Evolutionary conservation across 2,888 invertebrate genomes (phyloP).

Genomic region (Tachina lurida): DNA sequence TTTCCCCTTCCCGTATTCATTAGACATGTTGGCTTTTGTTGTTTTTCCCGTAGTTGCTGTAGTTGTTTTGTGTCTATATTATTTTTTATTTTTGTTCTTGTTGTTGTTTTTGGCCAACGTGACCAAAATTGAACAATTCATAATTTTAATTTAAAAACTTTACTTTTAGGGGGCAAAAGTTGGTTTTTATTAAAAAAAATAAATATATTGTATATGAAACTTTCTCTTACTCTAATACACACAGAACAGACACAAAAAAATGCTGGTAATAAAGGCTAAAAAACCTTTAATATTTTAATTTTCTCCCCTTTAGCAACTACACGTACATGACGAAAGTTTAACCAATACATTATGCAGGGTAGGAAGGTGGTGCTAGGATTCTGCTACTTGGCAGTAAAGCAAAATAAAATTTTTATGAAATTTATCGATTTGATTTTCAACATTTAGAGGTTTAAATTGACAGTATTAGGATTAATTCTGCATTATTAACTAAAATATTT

Average conservation of each 20-base stretch:
- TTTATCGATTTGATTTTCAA: too few species aligned
- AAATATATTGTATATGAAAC: conserved; percentile 18
- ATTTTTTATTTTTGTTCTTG: conserved; percentile 21
- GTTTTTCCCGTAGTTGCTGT: conserved; percentile 25
- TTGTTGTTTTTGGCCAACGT: conserved; percentile 53
- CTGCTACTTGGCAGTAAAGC: too few species aligned
- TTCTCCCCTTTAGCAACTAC: conserved; percentile 42
- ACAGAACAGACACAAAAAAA: neutral
- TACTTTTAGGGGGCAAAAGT: conserved; percentile 66
- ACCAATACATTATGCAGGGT: neutral
- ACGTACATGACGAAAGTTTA: conserved; percentile 16
- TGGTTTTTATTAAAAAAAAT: neutral
- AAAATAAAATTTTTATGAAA: too few species aligned
- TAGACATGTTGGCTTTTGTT: conserved; percentile 47
- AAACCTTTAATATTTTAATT: conserved; percentile 62
- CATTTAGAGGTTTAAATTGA: too few species aligned
- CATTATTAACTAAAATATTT: too few species aligned
- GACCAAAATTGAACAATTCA: conserved; percentile 74
- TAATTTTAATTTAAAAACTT: conserved; percentile 75
- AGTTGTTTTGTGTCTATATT: conserved; percentile 19
- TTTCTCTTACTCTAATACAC: conserved; percentile 25
- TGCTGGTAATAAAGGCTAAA: neutral
- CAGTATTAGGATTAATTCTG: too few species aligned
- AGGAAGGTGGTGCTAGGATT: neutral
- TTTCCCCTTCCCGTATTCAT: conserved; percentile 56